A percentile compares a stretch with the other conserved stretches of the same genome.
Evolutionary conservation across 2,113 vertebrate species (phyloP).

Genomic region (Sakesphorus luctuosus): DNA sequence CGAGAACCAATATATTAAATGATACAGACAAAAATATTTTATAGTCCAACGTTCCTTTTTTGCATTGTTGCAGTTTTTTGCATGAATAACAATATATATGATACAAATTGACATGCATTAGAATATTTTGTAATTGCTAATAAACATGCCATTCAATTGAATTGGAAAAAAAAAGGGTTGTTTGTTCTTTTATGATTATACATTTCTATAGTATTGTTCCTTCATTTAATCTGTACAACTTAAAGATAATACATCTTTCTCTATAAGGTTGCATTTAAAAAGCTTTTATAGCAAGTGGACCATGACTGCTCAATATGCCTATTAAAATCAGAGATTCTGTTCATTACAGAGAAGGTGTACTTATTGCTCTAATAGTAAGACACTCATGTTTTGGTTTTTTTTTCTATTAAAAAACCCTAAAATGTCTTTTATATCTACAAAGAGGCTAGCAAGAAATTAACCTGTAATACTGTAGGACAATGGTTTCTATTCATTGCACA

Average conservation of each 20-base stretch:
- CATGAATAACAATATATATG: background rate
- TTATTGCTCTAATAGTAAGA: background rate
- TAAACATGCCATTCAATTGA: background rate
- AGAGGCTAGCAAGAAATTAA: background rate
- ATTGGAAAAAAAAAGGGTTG: background rate
- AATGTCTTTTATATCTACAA: background rate
- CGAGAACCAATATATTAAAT: background rate
- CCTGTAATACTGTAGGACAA: background rate
- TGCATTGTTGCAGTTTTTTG: background rate
- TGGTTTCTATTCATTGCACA: background rate
- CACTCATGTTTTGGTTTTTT: accelerated
- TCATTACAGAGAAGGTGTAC: background rate
- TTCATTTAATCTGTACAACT: background rate
- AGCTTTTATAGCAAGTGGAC: background rate
- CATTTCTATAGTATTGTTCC: background rate
- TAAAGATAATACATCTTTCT: background rate
- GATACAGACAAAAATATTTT: background rate
- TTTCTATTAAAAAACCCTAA: background rate
- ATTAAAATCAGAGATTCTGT: background rate
- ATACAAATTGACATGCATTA: background rate
- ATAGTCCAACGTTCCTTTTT: background rate
- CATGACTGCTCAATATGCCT: background rate
- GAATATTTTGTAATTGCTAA: background rate
- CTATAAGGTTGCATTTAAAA: background rate
- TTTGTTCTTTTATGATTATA: background rate